These are phyloP conservation scores for Alligator mississippiensis DNA, from an alignment of 2,113 vertebrate genomes.

Conservation along the genomic window DNA sequence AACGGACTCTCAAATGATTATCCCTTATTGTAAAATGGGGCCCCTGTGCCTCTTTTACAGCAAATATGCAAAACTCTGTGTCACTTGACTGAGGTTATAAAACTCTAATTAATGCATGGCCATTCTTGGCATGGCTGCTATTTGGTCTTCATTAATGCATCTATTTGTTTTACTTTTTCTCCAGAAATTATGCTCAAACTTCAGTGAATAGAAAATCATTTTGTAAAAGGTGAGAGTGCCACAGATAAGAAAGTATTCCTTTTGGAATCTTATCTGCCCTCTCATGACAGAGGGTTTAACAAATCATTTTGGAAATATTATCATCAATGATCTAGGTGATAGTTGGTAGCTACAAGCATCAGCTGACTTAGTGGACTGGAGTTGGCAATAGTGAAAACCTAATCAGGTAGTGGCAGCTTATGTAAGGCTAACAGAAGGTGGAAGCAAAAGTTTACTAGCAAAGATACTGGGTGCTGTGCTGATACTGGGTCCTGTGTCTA, in stretches of 20 bases:
- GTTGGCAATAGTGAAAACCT: neutral
- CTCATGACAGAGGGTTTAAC: neutral
- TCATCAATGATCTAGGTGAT: neutral
- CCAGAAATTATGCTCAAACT: neutral
- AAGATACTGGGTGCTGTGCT: neutral
- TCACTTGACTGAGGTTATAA: neutral
- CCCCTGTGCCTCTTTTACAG: slow-evolving; percentile 20
- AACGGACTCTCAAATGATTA: neutral
- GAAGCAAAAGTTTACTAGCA: neutral
- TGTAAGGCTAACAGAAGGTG: neutral
- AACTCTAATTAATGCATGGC: slow-evolving; percentile 9
- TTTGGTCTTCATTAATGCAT: neutral
- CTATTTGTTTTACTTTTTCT: neutral
- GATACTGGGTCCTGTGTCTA: neutral
- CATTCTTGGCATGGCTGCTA: neutral
- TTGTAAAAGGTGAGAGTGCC: neutral
- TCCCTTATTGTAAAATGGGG: neutral
- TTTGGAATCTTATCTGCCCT: neutral
- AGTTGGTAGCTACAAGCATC: neutral
- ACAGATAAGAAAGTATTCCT: neutral
- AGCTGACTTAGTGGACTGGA: fast-evolving
- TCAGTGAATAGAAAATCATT: neutral
- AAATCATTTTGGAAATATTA: neutral
- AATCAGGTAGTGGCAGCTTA: neutral
- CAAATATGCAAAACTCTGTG: neutral